phyloP scores from a whole-genome alignment of 2,113 vertebrate genomes.

The Dryoscopus gambensis region DNA sequence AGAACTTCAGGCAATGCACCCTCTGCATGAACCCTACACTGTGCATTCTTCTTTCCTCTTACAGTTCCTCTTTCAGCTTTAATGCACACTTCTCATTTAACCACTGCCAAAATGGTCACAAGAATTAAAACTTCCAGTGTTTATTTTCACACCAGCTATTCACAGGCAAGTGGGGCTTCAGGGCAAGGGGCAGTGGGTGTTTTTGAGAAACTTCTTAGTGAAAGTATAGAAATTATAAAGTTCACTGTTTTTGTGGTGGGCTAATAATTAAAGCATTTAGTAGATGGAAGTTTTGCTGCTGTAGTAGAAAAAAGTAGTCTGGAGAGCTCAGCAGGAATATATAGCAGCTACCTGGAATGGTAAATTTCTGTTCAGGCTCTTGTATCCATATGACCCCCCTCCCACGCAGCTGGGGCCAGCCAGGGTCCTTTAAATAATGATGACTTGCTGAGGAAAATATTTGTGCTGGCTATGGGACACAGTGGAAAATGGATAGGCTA shows the following conservation, averaged over 20 bases:
- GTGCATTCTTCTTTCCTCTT: not conserved
- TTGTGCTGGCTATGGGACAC: not conserved
- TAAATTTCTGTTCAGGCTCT: not conserved
- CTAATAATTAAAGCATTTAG: not conserved
- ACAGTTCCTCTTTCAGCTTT: not conserved
- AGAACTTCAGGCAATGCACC: not conserved
- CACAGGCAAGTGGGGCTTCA: not conserved
- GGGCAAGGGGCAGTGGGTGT: not conserved
- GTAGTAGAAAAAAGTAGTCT: not conserved
- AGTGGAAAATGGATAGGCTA: not conserved
- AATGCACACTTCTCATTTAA: not conserved
- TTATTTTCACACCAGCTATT: not conserved
- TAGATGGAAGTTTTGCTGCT: not conserved
- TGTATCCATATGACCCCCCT: not conserved
- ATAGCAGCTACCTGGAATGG: not conserved
- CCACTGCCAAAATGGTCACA: not conserved
- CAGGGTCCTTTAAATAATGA: not conserved
- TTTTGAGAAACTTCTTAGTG: not conserved
- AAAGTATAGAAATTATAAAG: not conserved
- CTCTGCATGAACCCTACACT: not conserved
- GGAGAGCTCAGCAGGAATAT: not conserved
- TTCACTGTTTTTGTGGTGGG: not conserved
- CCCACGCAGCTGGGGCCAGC: not conserved
- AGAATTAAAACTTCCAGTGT: not conserved
- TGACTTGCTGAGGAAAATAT: not conserved